Conservation (phyloP, 2,888 invertebrate species). For the Parnassius glacialis region DNA sequence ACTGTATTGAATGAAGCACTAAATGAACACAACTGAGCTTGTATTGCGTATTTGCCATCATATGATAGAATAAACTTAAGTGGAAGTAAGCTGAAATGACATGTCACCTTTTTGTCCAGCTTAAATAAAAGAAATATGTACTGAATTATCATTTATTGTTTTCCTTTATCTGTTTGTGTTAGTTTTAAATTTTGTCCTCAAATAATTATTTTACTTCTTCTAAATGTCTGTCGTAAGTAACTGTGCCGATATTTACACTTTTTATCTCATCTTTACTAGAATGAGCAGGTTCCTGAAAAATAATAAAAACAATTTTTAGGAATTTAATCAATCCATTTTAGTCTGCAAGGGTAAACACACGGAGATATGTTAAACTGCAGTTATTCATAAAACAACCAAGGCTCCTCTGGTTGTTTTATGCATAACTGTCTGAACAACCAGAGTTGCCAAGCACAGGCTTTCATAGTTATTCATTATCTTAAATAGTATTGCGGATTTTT, state of each 20-base stretch:
- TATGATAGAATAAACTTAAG: constrained; percentile 12
- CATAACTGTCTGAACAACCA: too few relatives aligned
- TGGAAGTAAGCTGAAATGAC: background rate
- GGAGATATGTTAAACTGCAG: too few relatives aligned
- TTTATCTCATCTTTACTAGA: constrained; percentile 71
- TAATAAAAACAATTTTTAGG: background rate
- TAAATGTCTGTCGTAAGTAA: constrained; percentile 69
- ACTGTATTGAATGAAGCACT: constrained; percentile 8
- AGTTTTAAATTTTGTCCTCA: constrained; percentile 23
- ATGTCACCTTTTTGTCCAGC: too few relatives aligned
- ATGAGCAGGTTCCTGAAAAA: constrained; percentile 59
- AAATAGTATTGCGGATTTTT: too few relatives aligned
- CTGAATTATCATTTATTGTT: background rate
- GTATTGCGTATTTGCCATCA: constrained; percentile 7
- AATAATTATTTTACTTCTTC: constrained; percentile 64
- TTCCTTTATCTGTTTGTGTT: constrained; percentile 17
- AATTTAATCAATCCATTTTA: too few relatives aligned
- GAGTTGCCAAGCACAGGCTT: too few relatives aligned
- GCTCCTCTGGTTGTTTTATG: too few relatives aligned
- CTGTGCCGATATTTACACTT: constrained; percentile 71
- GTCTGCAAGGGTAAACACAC: too few relatives aligned
- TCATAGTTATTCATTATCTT: too few relatives aligned
- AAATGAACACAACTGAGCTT: constrained; percentile 9
- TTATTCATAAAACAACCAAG: too few relatives aligned
- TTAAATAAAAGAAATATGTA: constrained; percentile 13